A percentile compares a stretch with the other conserved stretches of the same genome.
phyloP scores from a whole-genome alignment of 35 echinoderm and acorn worm species.

The Strongylocentrotus purpuratus region DNA sequence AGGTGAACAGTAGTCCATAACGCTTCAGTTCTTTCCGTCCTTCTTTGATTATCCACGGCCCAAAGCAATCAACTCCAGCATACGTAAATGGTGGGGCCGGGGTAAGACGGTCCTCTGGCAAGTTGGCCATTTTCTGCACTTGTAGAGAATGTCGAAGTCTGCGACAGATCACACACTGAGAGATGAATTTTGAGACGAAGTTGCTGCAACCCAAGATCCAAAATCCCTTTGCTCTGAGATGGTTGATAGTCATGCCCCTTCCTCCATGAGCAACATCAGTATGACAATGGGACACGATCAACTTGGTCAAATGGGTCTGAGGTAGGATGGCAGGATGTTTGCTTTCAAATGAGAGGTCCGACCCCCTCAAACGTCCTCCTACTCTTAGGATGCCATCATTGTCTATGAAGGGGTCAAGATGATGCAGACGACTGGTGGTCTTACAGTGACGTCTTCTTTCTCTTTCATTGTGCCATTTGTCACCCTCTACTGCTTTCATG shows the following conservation, averaged over 20 bases:
- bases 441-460: no score
- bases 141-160: not conserved
- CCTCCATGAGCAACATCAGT: slow-evolving; percentile 46
- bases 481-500: no score
- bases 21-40: slow-evolving; percentile 50
- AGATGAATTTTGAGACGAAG: slow-evolving; percentile 46
- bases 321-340: slow-evolving; percentile 64
- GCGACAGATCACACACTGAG: slow-evolving; percentile 40
- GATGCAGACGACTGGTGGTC: slow-evolving; percentile 22
- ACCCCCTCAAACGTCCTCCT: slow-evolving; percentile 53
- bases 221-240: slow-evolving; percentile 59
- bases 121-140: slow-evolving; percentile 56
- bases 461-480: no score
- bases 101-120: slow-evolving; percentile 54
- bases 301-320: slow-evolving; percentile 46
- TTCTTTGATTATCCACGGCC: slow-evolving; percentile 49
- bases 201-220: slow-evolving; percentile 59
- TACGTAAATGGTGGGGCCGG: slow-evolving; percentile 53
- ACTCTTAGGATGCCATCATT: slow-evolving; percentile 44
- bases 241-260: slow-evolving; percentile 51
- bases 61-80: slow-evolving; percentile 66
- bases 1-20: slow-evolving; percentile 72
- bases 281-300: slow-evolving; percentile 56
- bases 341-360: slow-evolving; percentile 19
- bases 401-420: slow-evolving; percentile 26